phyloP scores from a whole-genome alignment of 2,113 vertebrate species.

The Pagrus major region DNA sequence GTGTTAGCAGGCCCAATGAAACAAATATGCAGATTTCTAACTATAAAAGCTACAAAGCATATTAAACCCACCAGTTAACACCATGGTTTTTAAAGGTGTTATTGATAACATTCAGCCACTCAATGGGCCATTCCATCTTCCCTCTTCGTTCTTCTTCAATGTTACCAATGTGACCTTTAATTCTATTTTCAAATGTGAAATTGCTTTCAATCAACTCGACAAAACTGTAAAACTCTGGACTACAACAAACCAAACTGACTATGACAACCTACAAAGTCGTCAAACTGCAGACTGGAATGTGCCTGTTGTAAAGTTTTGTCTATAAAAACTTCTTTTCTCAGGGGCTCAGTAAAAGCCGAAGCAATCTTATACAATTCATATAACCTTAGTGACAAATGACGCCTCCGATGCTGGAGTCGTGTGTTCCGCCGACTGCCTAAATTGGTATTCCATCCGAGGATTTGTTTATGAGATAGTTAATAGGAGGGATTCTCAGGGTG shows the following conservation, averaged over 20 bases:
- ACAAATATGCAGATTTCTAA: background rate
- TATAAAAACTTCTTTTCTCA: conserved; percentile 18
- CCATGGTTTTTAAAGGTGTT: too few relatives aligned
- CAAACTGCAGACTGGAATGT: conserved; percentile 1
- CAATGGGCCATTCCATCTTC: too few relatives aligned
- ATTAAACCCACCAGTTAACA: background rate
- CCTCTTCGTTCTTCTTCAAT: too few relatives aligned
- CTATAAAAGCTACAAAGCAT: background rate
- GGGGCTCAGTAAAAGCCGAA: conserved; percentile 23
- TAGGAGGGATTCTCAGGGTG: conserved; percentile 51
- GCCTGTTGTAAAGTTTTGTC: conserved; percentile 7
- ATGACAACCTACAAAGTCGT: background rate
- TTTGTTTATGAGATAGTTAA: conserved; percentile 70
- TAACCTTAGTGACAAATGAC: conserved; percentile 54
- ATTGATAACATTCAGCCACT: too few relatives aligned
- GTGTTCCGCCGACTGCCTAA: conserved; percentile 11
- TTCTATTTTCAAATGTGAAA: background rate
- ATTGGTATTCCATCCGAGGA: conserved; percentile 43
- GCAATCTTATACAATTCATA: conserved; percentile 21
- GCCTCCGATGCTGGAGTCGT: conserved; percentile 12
- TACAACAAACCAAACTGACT: background rate
- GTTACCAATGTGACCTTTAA: too few relatives aligned
- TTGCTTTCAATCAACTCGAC: conserved; percentile 5
- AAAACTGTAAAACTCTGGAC: background rate
- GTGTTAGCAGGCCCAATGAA: background rate